Conservation (phyloP, 2,888 invertebrate species). For the Drosophila incognita region DNA sequence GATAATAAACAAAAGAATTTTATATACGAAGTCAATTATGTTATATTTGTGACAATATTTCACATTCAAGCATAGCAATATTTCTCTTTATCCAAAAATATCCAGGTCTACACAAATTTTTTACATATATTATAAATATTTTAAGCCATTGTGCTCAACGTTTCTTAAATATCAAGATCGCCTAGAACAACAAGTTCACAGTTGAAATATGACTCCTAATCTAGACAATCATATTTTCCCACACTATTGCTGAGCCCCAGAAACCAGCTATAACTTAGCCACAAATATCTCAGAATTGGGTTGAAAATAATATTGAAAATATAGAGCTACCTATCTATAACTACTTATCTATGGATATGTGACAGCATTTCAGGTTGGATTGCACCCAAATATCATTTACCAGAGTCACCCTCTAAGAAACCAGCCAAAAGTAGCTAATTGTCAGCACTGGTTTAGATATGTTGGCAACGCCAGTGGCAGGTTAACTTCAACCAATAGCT, state of each 20-base stretch:
- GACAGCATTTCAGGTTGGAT: background rate
- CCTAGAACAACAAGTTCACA: background rate
- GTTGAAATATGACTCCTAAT: background rate
- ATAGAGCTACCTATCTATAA: background rate
- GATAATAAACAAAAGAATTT: background rate
- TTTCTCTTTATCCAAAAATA: background rate
- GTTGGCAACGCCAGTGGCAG: conserved; percentile 45
- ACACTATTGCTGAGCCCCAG: background rate
- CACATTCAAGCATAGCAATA: background rate
- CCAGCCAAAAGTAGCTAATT: conserved; percentile 26
- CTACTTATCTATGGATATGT: conserved; percentile 4
- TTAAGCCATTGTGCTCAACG: background rate
- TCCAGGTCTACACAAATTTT: too few species aligned
- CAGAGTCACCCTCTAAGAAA: conserved; percentile 15
- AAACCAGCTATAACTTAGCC: background rate
- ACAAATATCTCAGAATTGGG: background rate
- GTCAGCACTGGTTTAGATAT: conserved; percentile 39
- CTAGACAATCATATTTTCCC: conserved; percentile 1
- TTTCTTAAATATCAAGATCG: background rate
- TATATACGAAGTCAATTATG: background rate
- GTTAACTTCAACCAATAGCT: conserved; percentile 52
- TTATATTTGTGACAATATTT: background rate
- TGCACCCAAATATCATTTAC: conserved; percentile 16
- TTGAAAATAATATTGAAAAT: background rate
- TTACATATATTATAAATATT: background rate